Evolutionary conservation across 2,797 vertebrate genomes (phyloP), one percentile per base, ranked within the genome.

Genomic region (Gallirallus australis): DNA sequence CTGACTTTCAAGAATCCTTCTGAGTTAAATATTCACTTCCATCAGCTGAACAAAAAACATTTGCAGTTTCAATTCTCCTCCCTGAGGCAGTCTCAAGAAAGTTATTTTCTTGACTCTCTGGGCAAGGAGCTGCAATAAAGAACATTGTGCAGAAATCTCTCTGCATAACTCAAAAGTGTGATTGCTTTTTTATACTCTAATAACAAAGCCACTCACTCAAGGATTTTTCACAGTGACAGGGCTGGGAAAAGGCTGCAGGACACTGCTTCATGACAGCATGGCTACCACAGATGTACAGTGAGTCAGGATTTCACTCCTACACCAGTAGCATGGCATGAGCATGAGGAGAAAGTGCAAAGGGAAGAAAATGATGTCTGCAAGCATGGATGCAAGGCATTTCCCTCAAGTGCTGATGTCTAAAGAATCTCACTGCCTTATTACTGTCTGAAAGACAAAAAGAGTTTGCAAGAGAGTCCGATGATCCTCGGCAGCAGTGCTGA

Each of bases 291-390:
- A 3, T 0, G 5, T 17, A 39, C 21, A 68, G 9, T 3, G 21
- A 93, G 31, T 40, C 40, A 16, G 60, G 14, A 83, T 65, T 78
- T 65, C 60, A 81, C 30, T 79, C 23, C 31, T 71, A 25, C 1
- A 1, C 33, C 28, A 75, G 31, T 15, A 31, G 14, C 0, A 0
- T 30, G 30, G 66, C 24, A 63, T 3, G 6, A 93, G 23, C 24
- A 54, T 4, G 11, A 91, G 20, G 39, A 72, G 84, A 37, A 81
- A 47, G 19, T 64, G 23, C 2, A 3, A 14, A 12, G 3, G 10
- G 30, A 54, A 82, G 79, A 78, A 66, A 57, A 35, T 6, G 4
- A 56, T 0, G 0, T 18, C 64, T 52, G 61, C 56, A 59, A 87
- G 27, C 42, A 76, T 2, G 0, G 0, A 31, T 13, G 11, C 19